phyloP scores from a whole-genome alignment of 2,888 invertebrate species.

The Sycophila texana region DNA sequence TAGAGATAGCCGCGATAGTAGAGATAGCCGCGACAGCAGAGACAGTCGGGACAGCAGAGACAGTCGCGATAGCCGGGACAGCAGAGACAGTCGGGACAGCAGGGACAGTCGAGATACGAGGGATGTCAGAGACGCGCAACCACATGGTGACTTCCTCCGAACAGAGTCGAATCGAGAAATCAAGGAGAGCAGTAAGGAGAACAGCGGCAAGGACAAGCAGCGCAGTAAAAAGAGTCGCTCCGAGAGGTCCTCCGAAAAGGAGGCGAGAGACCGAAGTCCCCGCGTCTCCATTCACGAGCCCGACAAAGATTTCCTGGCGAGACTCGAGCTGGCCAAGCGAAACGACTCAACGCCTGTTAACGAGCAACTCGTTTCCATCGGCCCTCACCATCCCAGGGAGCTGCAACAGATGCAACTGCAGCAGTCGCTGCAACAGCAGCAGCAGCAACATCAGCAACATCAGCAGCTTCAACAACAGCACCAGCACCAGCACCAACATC shows the following conservation, averaged over 20 bases:
- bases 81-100: slow-evolving; percentile 67
- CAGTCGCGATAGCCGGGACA: slow-evolving; percentile 69
- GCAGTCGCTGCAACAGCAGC: slow-evolving; percentile 62
- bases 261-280: slow-evolving; percentile 71
- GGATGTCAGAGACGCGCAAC: slow-evolving; percentile 63
- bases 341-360: slow-evolving; percentile 66
- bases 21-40: slow-evolving; percentile 71
- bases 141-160: slow-evolving; percentile 57
- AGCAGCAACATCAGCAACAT: slow-evolving; percentile 63
- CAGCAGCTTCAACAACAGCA: slow-evolving; percentile 57
- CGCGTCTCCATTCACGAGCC: slow-evolving; percentile 69
- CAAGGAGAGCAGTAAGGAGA: slow-evolving; percentile 73
- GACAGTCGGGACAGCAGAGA: slow-evolving; percentile 68
- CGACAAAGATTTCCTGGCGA: slow-evolving; percentile 71
- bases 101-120: slow-evolving; percentile 70
- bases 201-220: slow-evolving; percentile 68
- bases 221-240: slow-evolving; percentile 64
- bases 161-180: slow-evolving; percentile 63
- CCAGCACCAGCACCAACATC: slow-evolving; percentile 59
- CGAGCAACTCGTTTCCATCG: slow-evolving; percentile 61
- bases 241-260: slow-evolving; percentile 63
- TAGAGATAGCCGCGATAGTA: slow-evolving; percentile 65
- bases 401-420: slow-evolving; percentile 61
- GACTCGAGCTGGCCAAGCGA: slow-evolving; percentile 69
- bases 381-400: slow-evolving; percentile 66